phyloP scores from a whole-genome alignment of 2,797 vertebrate genomes.

The Coreius guichenoti region DNA sequence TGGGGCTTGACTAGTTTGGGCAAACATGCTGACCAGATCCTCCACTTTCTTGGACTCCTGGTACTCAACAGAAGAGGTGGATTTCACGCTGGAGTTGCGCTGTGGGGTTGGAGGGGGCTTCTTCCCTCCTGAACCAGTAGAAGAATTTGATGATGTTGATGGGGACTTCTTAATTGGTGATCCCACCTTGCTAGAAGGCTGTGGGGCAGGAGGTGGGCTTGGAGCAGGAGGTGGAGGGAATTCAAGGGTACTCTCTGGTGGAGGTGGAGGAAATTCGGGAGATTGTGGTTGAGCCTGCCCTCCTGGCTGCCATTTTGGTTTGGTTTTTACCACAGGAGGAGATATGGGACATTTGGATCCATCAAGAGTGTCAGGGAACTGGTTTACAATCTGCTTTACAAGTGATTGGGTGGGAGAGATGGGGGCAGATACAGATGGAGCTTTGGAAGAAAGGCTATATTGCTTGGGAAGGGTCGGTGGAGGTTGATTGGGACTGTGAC shows the following conservation, averaged over 20 bases:
- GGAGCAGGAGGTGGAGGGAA: constrained; percentile 82
- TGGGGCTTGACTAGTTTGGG: constrained; percentile 77
- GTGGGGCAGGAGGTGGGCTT: constrained; percentile 69
- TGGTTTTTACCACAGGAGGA: constrained; percentile 93
- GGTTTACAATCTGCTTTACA: constrained; percentile 92
- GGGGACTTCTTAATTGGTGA: constrained; percentile 89
- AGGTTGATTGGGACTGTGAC: constrained; percentile 80
- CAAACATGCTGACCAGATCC: constrained; percentile 91
- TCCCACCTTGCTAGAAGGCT: constrained; percentile 71
- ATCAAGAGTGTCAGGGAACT: constrained; percentile 83
- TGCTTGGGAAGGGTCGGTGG: constrained; percentile 91
- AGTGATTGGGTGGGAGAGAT: constrained; percentile 79
- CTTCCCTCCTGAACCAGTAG: constrained; percentile 77
- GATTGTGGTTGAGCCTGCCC: constrained; percentile 75
- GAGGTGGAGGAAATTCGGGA: constrained; percentile 93
- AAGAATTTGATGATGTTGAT: constrained; percentile 81
- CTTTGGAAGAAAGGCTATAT: constrained; percentile 87
- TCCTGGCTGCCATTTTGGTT: constrained; percentile 92
- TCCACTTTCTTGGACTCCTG: constrained; percentile 92
- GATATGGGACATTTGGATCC: constrained; percentile 83
- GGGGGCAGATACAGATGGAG: constrained; percentile 76
- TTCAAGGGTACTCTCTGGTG: constrained; percentile 85
- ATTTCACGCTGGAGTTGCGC: constrained; percentile 91
- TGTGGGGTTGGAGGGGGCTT: constrained; percentile 92
- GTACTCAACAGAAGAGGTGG: constrained; percentile 76